A percentile compares a stretch with the other conserved stretches of the same genome.
phyloP scores from a whole-genome alignment of 2,113 vertebrate genomes.

The Solea solea region DNA sequence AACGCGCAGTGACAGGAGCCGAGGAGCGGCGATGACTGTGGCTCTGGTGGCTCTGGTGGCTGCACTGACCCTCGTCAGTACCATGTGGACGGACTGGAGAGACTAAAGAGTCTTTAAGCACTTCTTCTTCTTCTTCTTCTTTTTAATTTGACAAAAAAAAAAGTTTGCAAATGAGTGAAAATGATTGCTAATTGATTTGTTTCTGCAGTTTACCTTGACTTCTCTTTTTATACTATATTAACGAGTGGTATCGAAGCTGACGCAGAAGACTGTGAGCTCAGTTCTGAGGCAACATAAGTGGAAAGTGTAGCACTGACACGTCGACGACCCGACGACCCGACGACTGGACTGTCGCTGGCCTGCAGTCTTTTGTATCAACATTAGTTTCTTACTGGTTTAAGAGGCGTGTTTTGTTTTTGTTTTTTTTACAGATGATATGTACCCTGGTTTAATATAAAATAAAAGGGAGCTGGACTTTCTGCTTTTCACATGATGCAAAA shows the following conservation, averaged over 20 bases:
- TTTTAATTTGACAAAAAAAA: constrained; percentile 40
- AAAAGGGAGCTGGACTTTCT: constrained; percentile 82
- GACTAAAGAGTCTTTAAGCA: constrained; percentile 50
- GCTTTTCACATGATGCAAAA: constrained; percentile 59
- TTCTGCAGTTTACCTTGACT: constrained; percentile 64
- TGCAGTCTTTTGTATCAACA: constrained; percentile 72
- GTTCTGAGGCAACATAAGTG: not conserved
- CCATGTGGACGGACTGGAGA: constrained; percentile 51
- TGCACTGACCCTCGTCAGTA: constrained; percentile 56
- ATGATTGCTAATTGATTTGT: constrained; percentile 41
- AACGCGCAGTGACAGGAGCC: not conserved
- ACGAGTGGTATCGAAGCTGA: constrained; percentile 50
- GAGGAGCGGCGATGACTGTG: constrained; percentile 50
- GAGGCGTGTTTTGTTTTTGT: constrained; percentile 15
- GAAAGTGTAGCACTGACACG: constrained; percentile 43
- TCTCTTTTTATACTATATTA: constrained; percentile 64
- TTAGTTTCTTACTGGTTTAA: constrained; percentile 75
- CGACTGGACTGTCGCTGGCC: constrained; percentile 70
- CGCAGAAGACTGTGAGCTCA: constrained; percentile 3
- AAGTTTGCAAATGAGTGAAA: constrained; percentile 39
- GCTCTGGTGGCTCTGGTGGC: constrained; percentile 64
- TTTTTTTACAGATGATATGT: constrained; percentile 48
- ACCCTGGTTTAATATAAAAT: constrained; percentile 50
- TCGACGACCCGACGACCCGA: constrained; percentile 41
- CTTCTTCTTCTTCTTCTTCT: constrained; percentile 56